Base-by-base conservation (phyloP, 2,113 vertebrate species). In the Polypterus bichir region DNA sequence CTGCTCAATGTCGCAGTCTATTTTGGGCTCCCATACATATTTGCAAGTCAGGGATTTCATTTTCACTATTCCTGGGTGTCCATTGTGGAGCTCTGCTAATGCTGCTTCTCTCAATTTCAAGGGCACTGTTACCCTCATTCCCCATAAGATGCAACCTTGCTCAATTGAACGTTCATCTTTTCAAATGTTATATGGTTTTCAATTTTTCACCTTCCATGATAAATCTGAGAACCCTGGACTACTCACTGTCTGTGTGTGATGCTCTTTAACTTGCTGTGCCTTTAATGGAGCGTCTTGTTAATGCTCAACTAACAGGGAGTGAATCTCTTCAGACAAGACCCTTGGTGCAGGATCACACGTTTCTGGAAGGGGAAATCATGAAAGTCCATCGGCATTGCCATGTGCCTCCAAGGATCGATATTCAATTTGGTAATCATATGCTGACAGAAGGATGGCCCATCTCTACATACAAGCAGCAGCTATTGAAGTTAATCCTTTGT, bases 1-100 rank as follows among this genome's bases (percentile, higher is more conserved):
- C 59, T 48, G 59, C 47, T 60, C 47, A 5, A 60, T 4, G 9
- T 60, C 59, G n/a, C 1, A 47, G 49, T 60, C 59, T 2, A 60
- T 5, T 4, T 60, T 60, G 1, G 59, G 59, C 47, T 10, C 48
- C 59, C 59, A 48, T 7, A 60, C 47, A 60, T 60, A 49, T 46
- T 60, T 60, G 10, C 10, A 10, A 5, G 59, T 46, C 3, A 49
- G 59, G 7, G 59, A 10, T 48, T 49, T 49, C 59, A 60, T 60
- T n/a, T 49, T 60, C 8, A 60, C 59, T 5, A 48, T 48, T 5
- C 59, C 59, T n/a, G 10, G 46, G 9, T 60, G 59, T 11, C 47
- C 59, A 6, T 9, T n/a, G 46, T 60, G 45, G 4, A 60, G 27
- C 3, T 60, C 59, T 5, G 6, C 27, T 8, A 44, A 6, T 45